A percentile compares a stretch with the other conserved stretches of the same genome.
Evolutionary conservation across 2,888 invertebrate genomes (phyloP).

Genomic region (Cybosia mesomella): DNA sequence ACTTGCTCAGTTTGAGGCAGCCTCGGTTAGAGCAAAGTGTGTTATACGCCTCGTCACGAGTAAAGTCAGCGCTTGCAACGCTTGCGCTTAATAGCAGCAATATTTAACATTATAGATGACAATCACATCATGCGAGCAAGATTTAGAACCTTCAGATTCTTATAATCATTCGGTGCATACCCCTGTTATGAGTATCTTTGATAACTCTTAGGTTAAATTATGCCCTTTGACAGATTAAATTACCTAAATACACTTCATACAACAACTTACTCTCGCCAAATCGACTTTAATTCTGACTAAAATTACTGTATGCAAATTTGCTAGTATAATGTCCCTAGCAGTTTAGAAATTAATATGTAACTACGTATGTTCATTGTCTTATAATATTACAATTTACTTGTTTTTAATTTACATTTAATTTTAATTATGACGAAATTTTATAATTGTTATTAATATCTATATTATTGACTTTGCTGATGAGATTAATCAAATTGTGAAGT

Average conservation of each 20-base stretch:
- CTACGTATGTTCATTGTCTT: constrained; percentile 1
- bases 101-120: constrained; percentile 25
- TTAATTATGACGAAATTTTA: not conserved
- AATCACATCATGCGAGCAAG: constrained; percentile 14
- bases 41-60: not conserved
- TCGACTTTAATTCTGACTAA: constrained; percentile 23
- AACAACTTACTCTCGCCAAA: constrained; percentile 24
- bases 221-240: constrained; percentile 12
- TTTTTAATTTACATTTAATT: constrained; percentile 7
- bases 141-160: constrained; percentile 10
- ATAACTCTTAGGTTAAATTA: not conserved
- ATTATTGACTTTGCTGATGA: constrained; percentile 13
- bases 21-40: constrained; percentile 12
- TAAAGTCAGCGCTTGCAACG: not conserved
- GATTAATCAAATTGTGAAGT: not conserved
- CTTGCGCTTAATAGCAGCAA: constrained; percentile 18
- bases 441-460: not conserved
- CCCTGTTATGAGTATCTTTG: not conserved
- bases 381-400: constrained; percentile 11
- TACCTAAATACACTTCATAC: constrained; percentile 29
- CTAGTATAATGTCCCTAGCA: constrained; percentile 42
- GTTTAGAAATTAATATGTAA: constrained; percentile 30
- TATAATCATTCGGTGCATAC: not conserved
- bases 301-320: constrained; percentile 33
- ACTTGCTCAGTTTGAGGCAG: constrained; percentile 30